Conservation (phyloP, 2,888 invertebrate genomes). For the Caenorhabditis imperialis region DNA sequence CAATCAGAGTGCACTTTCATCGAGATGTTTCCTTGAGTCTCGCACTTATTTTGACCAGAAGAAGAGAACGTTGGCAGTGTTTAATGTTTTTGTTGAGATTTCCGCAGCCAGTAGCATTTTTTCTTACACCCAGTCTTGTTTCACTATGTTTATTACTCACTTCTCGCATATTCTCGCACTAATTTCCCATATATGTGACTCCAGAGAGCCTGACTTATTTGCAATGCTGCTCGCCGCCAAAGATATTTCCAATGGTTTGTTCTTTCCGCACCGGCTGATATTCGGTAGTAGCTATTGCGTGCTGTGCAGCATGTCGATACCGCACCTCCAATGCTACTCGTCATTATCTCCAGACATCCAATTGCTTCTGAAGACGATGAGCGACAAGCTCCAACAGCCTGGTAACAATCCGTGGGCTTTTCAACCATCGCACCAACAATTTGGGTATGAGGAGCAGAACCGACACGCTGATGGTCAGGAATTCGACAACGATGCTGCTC, state of each 20-base stretch:
- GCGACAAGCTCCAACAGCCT: conserved; percentile 21
- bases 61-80: too few species aligned
- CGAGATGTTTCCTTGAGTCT: too few species aligned
- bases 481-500: conserved; percentile 20
- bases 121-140: too few species aligned
- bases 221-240: background rate
- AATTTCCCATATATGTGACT: too few species aligned
- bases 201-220: too few species aligned
- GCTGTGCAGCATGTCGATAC: conserved; percentile 18
- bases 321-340: conserved; percentile 18
- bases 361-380: conserved; percentile 19
- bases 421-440: conserved; percentile 13
- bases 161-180: too few species aligned
- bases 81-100: too few species aligned
- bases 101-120: too few species aligned
- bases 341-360: conserved; percentile 7
- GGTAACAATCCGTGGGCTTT: conserved; percentile 8
- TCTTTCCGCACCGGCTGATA: conserved; percentile 11
- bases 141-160: too few species aligned
- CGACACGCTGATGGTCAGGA: background rate
- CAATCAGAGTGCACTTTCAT: too few species aligned
- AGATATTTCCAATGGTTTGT: background rate
- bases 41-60: too few species aligned
- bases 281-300: conserved; percentile 15
- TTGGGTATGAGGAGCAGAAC: conserved; percentile 33